These are phyloP conservation scores for Megaceryle alcyon DNA, from an alignment of 2,797 vertebrate species.

Conservation along the genomic window DNA sequence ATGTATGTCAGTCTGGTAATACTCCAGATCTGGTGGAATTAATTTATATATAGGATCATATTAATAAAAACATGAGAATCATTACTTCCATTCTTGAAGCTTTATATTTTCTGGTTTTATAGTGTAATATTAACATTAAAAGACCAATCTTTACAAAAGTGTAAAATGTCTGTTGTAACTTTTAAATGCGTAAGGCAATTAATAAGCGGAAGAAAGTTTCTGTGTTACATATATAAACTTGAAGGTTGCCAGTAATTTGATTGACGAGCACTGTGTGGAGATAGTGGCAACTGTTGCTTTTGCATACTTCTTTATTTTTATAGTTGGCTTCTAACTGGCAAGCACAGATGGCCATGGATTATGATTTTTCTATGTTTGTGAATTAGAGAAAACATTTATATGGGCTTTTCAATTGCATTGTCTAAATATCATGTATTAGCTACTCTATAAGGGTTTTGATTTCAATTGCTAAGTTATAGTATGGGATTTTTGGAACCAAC, in stretches of 20 bases:
- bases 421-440: slow-evolving; percentile 25
- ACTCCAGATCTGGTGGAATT: not conserved
- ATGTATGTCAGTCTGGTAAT: not conserved
- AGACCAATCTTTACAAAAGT: not conserved
- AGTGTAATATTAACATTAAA: not conserved
- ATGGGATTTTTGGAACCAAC: not conserved
- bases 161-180: not conserved
- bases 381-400: slow-evolving; percentile 33
- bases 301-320: slow-evolving; percentile 76
- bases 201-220: not conserved
- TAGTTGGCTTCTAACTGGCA: slow-evolving; percentile 67
- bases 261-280: slow-evolving; percentile 41
- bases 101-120: not conserved
- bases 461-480: not conserved
- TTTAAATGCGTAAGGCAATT: not conserved
- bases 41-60: not conserved
- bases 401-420: slow-evolving; percentile 42
- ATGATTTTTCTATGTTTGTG: slow-evolving; percentile 58
- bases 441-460: not conserved
- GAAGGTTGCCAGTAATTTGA: slow-evolving; percentile 22
- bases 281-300: slow-evolving; percentile 59
- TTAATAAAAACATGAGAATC: not conserved
- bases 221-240: not conserved
- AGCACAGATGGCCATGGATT: slow-evolving; percentile 71
- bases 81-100: not conserved